Percentiles rank a stretch among this genome's conserved stretches.
Evolutionary conservation across 2,888 invertebrate genomes (phyloP).

Genomic region (Aleiodes testaceus): DNA sequence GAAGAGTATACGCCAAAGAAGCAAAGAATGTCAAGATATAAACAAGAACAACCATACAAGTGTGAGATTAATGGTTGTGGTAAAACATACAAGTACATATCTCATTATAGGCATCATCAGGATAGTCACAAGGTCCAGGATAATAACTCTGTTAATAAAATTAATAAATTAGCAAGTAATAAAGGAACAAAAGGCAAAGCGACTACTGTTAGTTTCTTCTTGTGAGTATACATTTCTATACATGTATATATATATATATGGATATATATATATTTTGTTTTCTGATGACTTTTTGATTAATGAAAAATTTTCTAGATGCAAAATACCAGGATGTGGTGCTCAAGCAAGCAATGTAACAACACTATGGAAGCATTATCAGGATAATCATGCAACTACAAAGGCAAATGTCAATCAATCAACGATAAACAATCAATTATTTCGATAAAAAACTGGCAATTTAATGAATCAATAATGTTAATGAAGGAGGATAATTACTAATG

Average conservation of each 20-base stretch:
- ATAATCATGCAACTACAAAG: slow-evolving; percentile 70
- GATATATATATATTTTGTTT: too few relatives aligned
- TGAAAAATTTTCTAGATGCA: slow-evolving; percentile 58
- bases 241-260: too few relatives aligned
- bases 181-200: slow-evolving; percentile 68
- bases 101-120: slow-evolving; percentile 70
- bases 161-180: slow-evolving; percentile 58
- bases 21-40: slow-evolving; percentile 70
- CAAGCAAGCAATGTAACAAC: slow-evolving; percentile 67
- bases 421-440: slow-evolving; percentile 64
- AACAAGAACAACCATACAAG: slow-evolving; percentile 68
- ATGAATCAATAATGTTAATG: slow-evolving; percentile 15
- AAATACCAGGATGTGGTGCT: slow-evolving; percentile 69
- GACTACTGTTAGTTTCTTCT: slow-evolving; percentile 68
- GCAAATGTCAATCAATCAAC: slow-evolving; percentile 59
- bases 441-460: slow-evolving; percentile 54
- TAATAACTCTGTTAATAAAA: slow-evolving; percentile 56
- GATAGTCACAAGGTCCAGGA: slow-evolving; percentile 68
- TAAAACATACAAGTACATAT: slow-evolving; percentile 71
- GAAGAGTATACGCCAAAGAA: slow-evolving; percentile 71
- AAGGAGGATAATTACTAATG: slow-evolving; percentile 57
- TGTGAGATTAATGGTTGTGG: slow-evolving; percentile 70
- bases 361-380: slow-evolving; percentile 71
- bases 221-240: too few relatives aligned
- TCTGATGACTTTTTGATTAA: not conserved